Evolutionary conservation across 2,888 invertebrate genomes (phyloP).

Genomic region (Heliconius ismenius): DNA sequence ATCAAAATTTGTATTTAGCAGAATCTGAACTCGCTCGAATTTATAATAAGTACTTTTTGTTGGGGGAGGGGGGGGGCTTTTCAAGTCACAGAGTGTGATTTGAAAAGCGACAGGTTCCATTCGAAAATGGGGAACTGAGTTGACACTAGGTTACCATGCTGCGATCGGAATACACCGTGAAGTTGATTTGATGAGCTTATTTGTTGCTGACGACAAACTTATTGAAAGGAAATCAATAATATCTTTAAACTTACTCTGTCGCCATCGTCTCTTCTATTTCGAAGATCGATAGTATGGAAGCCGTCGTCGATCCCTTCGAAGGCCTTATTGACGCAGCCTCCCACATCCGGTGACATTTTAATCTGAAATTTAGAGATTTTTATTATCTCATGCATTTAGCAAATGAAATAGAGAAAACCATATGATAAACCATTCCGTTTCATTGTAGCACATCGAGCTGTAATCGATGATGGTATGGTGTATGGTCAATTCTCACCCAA

Average conservation of each 20-base stretch:
- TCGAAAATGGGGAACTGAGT: too few species aligned
- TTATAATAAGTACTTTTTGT: too few species aligned
- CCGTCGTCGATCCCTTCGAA: constrained; percentile 73
- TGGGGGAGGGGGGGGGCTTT: too few species aligned
- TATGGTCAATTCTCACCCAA: neutral
- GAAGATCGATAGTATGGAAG: constrained; percentile 76
- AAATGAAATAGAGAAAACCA: neutral
- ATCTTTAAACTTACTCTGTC: constrained; percentile 46
- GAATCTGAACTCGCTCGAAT: too few species aligned
- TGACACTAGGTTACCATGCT: neutral
- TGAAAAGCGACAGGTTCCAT: too few species aligned
- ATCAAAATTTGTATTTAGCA: too few species aligned
- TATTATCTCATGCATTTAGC: neutral
- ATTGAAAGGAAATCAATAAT: neutral
- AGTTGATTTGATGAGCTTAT: too few species aligned
- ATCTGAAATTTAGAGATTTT: constrained; percentile 32
- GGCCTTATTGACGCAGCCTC: constrained; percentile 71
- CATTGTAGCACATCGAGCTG: too few species aligned
- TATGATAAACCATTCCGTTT: too few species aligned
- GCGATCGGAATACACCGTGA: neutral
- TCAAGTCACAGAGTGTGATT: too few species aligned
- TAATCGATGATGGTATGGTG: neutral
- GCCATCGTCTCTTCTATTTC: constrained; percentile 53
- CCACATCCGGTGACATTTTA: constrained; percentile 46
- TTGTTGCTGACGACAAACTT: too few species aligned